Conservation (phyloP, 2,888 invertebrate species). For the Anthrax anthrax region DNA sequence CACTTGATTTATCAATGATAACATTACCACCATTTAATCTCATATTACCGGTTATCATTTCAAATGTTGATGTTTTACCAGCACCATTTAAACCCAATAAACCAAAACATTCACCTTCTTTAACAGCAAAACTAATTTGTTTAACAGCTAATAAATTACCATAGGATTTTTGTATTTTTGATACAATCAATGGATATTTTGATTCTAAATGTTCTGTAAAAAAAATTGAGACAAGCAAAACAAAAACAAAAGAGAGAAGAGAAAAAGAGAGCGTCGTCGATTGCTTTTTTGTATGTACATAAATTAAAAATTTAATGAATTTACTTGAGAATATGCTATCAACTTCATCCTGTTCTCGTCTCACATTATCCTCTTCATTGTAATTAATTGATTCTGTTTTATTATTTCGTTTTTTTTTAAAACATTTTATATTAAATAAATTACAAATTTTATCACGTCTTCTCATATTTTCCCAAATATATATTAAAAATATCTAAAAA, state of each 20-base stretch:
- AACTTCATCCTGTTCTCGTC: conserved; percentile 15
- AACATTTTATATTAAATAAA: conserved; percentile 13
- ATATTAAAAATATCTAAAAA: conserved; percentile 19
- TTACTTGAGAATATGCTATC: conserved; percentile 18
- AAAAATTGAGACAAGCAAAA: not conserved
- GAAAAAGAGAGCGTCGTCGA: no score
- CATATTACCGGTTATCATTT: conserved; percentile 63
- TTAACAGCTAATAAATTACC: conserved; percentile 42
- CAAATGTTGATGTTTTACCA: conserved; percentile 74
- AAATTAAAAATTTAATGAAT: not conserved
- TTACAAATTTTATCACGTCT: conserved; percentile 14
- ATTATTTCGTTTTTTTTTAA: conserved; percentile 10
- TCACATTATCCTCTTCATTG: conserved; percentile 14
- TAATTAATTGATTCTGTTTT: conserved; percentile 2
- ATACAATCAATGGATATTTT: conserved; percentile 40
- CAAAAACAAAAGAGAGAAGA: no score
- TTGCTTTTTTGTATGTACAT: no score
- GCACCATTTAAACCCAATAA: conserved; percentile 77
- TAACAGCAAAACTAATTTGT: conserved; percentile 52
- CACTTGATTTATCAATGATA: conserved; percentile 34
- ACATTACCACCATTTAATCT: conserved; percentile 36
- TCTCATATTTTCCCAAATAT: conserved; percentile 21
- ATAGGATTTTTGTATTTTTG: conserved; percentile 47
- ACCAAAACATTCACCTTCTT: conserved; percentile 64
- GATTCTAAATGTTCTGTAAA: not conserved